Base-by-base conservation (phyloP, 1,140 invertebrate genomes). In the Pogonognathellus flavescens region DNA sequence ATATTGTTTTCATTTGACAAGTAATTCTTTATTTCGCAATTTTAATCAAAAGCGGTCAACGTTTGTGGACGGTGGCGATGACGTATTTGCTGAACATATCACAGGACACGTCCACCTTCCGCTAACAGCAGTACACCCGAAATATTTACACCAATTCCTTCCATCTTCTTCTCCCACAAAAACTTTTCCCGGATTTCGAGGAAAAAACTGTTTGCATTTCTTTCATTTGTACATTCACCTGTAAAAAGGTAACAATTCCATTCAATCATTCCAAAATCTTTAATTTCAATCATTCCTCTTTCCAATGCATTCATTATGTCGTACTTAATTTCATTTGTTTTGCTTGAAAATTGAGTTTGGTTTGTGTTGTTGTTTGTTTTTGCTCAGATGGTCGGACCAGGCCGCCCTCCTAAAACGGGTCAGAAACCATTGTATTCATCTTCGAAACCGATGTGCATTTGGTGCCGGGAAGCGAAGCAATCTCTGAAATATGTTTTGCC, bases 401-500 rank as follows among this genome's bases (percentile, higher is more conserved):
- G 84, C 9, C 20, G 84, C 57, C 81, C 70, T 22, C 84, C 81
- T 2, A 85, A 85, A 59, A 18, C 81, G 11, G 25, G 14, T 5
- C 18, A 16, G n/a, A 76, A 18, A 49, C 50, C 60, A 13, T 50
- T 55, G 7, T 80, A 80, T 31, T 82, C 80, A 5, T 57, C 80
- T 7, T 31, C 52, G 8, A 83, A 81, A 31, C 55, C 72, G 16
- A 85, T 62, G 18, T 97, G 96, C 90, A 95, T 95, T 2, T 96
- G 95, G 96, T 97, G 96, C 90, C 94, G 93, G 49, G 95, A 96
- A 90, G 93, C 93, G 62, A 96, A 95, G 91, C 93, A 94, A 72
- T 93, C 94, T 1, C 90, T 97, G 20, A 96, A 95, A 89, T 97
- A 96, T 91, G 95, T 97, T 60, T 91, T 96, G 76, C 96, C 96